Conservation (phyloP, 2,888 invertebrate species). For the Saturnia pavonia region DNA sequence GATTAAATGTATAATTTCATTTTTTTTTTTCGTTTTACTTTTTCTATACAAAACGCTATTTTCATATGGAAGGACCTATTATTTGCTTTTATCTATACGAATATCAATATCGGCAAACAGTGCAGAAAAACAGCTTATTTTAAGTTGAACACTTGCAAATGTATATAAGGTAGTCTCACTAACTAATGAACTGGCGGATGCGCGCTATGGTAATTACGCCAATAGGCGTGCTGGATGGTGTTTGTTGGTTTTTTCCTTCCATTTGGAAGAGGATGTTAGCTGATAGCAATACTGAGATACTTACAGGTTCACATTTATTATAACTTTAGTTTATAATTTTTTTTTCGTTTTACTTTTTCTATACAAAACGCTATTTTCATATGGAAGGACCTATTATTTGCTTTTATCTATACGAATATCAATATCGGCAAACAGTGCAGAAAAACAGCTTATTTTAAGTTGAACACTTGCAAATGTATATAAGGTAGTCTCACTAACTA, state of each 20-base stretch:
- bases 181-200: no score
- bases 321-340: neutral
- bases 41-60: no score
- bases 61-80: no score
- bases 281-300: neutral
- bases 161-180: neutral
- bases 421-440: neutral
- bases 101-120: neutral
- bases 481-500: neutral
- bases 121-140: neutral
- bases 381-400: no score
- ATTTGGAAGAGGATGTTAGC: neutral
- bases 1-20: no score
- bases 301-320: neutral
- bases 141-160: neutral
- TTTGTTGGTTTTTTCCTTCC: neutral
- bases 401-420: neutral
- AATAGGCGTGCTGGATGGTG: no score
- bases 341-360: no score
- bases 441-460: neutral
- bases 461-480: neutral
- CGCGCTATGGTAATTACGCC: no score
- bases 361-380: no score
- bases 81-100: no score
- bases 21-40: no score